Evolutionary conservation across 2,113 vertebrate genomes (phyloP).

Genomic region (Dendropsophus ebraccatus): DNA sequence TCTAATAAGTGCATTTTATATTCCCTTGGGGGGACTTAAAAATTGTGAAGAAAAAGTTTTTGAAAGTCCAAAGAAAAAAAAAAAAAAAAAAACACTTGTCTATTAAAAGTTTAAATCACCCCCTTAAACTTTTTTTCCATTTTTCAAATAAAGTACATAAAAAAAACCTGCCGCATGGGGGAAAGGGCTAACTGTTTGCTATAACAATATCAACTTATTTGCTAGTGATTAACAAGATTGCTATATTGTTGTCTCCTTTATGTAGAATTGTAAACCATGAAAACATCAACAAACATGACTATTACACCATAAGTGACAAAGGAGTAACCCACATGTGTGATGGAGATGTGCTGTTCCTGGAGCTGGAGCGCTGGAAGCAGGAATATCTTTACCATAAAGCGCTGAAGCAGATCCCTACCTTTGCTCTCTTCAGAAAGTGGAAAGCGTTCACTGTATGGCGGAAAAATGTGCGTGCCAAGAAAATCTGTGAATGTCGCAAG

Average conservation of each 20-base stretch:
- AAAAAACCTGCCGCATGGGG: too few species aligned
- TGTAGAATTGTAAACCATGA: slow-evolving; percentile 74
- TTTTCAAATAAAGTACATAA: too few species aligned
- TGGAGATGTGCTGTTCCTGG: slow-evolving; percentile 67
- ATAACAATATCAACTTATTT: too few species aligned
- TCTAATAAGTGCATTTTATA: too few species aligned
- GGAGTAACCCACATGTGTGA: slow-evolving; percentile 70
- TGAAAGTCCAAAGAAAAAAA: too few species aligned
- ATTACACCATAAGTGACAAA: slow-evolving; percentile 73
- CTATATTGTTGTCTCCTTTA: background rate
- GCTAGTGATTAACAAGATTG: too few species aligned
- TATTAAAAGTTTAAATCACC: too few species aligned
- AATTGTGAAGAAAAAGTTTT: too few species aligned
- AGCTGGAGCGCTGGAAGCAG: slow-evolving; percentile 75
- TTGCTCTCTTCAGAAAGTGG: slow-evolving; percentile 80
- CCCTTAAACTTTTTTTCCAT: too few species aligned
- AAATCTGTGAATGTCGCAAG: slow-evolving; percentile 68
- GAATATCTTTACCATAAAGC: slow-evolving; percentile 75
- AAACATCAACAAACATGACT: slow-evolving; percentile 74
- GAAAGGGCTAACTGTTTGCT: too few species aligned
- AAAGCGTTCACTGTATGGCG: slow-evolving; percentile 82
- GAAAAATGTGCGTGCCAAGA: slow-evolving; percentile 76
- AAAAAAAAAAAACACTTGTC: too few species aligned
- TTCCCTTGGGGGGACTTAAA: too few species aligned
- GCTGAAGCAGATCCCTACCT: slow-evolving; percentile 78